Conservation (phyloP, 2,113 vertebrate species). For the Burhinus oedicnemus region DNA sequence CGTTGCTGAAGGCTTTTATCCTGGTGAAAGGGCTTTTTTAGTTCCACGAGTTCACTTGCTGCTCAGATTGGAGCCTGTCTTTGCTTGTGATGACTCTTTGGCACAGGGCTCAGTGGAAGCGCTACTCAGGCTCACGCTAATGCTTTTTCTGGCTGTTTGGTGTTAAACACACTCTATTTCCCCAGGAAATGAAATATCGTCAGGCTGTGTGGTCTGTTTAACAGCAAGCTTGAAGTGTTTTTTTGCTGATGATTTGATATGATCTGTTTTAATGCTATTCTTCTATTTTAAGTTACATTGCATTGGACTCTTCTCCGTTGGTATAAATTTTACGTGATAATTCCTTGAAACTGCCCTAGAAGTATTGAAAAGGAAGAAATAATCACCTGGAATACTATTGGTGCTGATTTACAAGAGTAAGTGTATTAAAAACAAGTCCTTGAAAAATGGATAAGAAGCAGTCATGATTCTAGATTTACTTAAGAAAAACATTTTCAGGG, state of each 20-base stretch:
- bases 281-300: neutral
- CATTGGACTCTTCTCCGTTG: neutral
- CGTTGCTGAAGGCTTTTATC: neutral
- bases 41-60: fast-evolving
- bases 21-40: neutral
- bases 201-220: neutral
- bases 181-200: neutral
- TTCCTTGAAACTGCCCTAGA: neutral
- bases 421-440: neutral
- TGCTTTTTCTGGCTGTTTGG: neutral
- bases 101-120: neutral
- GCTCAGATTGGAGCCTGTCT: neutral
- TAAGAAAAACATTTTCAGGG: neutral
- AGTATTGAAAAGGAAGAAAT: neutral
- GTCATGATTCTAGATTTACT: neutral
- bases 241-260: neutral
- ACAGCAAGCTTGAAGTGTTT: neutral
- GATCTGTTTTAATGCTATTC: neutral
- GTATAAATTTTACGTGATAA: neutral
- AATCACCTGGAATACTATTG: neutral
- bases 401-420: neutral
- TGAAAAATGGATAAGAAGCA: neutral
- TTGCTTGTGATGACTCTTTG: neutral
- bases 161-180: neutral
- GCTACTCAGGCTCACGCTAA: neutral